phyloP scores from a whole-genome alignment of 2,113 vertebrate species.

The Oncorhynchus kisutch region DNA sequence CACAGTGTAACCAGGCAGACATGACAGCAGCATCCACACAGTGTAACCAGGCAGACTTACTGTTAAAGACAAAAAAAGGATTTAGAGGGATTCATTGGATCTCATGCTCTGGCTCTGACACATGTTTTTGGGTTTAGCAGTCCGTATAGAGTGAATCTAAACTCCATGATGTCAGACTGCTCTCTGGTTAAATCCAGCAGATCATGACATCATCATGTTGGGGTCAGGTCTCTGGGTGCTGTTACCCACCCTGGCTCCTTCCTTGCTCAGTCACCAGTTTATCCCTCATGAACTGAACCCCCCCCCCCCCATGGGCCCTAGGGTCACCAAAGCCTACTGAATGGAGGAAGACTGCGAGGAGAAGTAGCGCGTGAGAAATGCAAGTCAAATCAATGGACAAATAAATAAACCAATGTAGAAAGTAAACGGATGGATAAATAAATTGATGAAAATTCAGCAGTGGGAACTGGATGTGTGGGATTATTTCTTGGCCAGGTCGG shows the following conservation, averaged over 20 bases:
- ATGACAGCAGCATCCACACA: too few species aligned
- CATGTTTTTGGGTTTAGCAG: constrained; percentile 24
- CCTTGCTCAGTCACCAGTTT: constrained; percentile 4
- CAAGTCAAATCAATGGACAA: constrained; percentile 51
- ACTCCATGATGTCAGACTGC: constrained; percentile 21
- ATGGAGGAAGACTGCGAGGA: constrained; percentile 11
- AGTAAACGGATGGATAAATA: constrained; percentile 64
- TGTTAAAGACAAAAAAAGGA: neutral
- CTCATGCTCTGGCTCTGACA: neutral
- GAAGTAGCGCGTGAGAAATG: constrained; percentile 60
- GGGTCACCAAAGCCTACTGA: constrained; percentile 31
- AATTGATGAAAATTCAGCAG: constrained; percentile 54
- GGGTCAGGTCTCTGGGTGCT: constrained; percentile 26
- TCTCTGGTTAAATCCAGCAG: constrained; percentile 31
- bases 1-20: too few species aligned
- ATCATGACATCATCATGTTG: constrained; percentile 47
- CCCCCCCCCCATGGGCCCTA: neutral
- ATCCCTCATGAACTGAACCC: constrained; percentile 5
- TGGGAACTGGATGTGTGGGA: constrained; percentile 72
- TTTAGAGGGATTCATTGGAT: neutral
- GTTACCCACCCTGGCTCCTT: constrained; percentile 38
- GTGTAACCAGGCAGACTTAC: neutral
- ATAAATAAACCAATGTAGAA: constrained; percentile 61
- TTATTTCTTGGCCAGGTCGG: constrained; percentile 11
- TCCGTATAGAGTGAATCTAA: constrained; percentile 21